phyloP scores from a whole-genome alignment of 1,140 invertebrate species.

The Pteromalus puparum region DNA sequence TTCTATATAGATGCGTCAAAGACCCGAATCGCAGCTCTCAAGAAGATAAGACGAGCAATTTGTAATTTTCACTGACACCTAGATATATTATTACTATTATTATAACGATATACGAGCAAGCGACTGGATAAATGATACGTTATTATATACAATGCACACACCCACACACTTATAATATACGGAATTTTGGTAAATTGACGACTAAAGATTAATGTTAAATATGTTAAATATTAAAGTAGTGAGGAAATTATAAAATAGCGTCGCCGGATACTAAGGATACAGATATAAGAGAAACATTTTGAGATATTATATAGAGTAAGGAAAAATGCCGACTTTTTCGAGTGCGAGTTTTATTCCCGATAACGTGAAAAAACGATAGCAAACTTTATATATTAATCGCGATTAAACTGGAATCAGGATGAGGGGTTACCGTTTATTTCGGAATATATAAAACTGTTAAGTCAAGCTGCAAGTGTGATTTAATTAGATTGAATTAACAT shows the following conservation, averaged over 20 bases:
- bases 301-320: slow-evolving; percentile 26
- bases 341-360: slow-evolving; percentile 3
- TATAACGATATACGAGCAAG: neutral
- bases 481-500: slow-evolving; percentile 31
- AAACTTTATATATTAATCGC: slow-evolving; percentile 33
- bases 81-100: slow-evolving; percentile 4
- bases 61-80: slow-evolving; percentile 14
- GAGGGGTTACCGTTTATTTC: slow-evolving; percentile 30
- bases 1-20: neutral
- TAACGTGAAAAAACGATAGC: neutral
- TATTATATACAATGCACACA: neutral
- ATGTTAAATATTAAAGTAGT: neutral
- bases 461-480: slow-evolving; percentile 50
- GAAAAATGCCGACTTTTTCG: slow-evolving; percentile 20
- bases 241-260: slow-evolving; percentile 13
- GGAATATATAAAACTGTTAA: slow-evolving; percentile 28
- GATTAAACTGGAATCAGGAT: neutral
- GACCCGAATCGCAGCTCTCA: too few relatives aligned
- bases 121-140: neutral
- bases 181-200: slow-evolving; percentile 27
- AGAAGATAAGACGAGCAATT: neutral
- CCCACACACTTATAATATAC: slow-evolving; percentile 3
- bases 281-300: neutral
- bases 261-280: slow-evolving; percentile 1
- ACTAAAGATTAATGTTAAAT: slow-evolving; percentile 26